Evolutionary conservation across 2,797 vertebrate genomes (phyloP).

Genomic region (Emys orbicularis): DNA sequence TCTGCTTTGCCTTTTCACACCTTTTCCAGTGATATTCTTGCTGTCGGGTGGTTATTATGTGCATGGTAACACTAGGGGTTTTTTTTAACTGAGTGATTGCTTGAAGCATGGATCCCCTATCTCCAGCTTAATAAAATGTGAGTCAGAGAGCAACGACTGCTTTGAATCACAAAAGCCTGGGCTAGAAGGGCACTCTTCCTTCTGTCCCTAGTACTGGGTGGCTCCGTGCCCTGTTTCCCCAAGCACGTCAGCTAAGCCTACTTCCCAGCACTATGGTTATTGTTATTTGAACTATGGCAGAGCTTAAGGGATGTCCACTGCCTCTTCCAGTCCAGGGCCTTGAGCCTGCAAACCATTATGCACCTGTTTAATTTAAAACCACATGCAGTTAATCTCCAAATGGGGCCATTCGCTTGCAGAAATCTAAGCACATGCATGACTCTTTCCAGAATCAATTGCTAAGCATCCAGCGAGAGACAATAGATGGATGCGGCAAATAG

Average conservation of each 20-base stretch:
- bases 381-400: neutral
- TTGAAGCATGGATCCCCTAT: neutral
- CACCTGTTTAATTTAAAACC: accelerated
- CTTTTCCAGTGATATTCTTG: neutral
- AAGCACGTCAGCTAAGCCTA: neutral
- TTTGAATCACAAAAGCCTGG: neutral
- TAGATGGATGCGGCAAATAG: neutral
- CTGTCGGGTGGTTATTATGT: neutral
- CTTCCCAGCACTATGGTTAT: neutral
- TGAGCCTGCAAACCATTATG: accelerated
- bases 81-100: neutral
- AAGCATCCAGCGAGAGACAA: neutral
- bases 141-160: neutral
- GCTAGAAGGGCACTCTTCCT: neutral
- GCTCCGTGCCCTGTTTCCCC: neutral
- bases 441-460: neutral
- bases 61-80: accelerated
- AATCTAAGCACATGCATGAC: neutral
- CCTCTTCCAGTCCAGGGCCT: accelerated
- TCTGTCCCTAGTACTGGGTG: neutral
- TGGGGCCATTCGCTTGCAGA: neutral
- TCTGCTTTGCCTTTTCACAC: neutral
- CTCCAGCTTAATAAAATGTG: neutral
- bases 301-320: accelerated
- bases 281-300: neutral